phyloP scores from a whole-genome alignment of 2,797 vertebrate species.

The Acanthurus leucopareius region DNA sequence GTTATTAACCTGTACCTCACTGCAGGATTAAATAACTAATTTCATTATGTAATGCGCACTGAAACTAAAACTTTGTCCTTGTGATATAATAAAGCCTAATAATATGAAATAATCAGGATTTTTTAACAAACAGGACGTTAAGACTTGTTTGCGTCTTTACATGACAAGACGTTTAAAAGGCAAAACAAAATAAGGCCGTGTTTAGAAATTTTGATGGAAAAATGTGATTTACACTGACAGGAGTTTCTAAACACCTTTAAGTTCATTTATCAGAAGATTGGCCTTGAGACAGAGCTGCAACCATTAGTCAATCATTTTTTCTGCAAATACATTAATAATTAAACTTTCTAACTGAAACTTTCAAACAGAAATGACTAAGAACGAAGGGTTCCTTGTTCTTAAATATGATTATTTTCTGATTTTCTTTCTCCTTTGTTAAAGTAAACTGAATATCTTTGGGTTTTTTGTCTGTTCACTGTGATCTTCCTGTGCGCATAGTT shows the following conservation, averaged over 20 bases:
- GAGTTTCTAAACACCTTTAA: not conserved
- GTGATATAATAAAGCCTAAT: constrained; percentile 50
- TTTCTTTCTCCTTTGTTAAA: not conserved
- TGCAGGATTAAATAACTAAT: constrained; percentile 59
- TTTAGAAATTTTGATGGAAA: not conserved
- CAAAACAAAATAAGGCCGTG: not conserved
- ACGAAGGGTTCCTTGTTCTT: not conserved
- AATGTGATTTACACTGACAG: not conserved
- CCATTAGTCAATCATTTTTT: not conserved
- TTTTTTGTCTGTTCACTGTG: not conserved
- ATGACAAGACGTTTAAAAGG: not conserved
- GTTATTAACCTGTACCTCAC: constrained; percentile 23
- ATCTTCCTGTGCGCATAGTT: constrained; percentile 13
- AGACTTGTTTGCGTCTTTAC: constrained; percentile 5
- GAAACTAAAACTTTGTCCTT: constrained; percentile 44
- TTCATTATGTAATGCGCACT: constrained; percentile 56
- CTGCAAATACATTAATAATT: not conserved
- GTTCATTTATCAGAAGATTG: not conserved
- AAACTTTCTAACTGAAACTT: too few species aligned
- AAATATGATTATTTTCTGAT: not conserved
- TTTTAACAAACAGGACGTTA: not conserved
- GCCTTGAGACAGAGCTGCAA: not conserved
- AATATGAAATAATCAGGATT: constrained; percentile 23
- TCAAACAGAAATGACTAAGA: too few species aligned
- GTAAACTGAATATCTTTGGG: not conserved